Evolutionary conservation across 1,140 invertebrate species (phyloP).

Genomic region (Drosophila murphyi): DNA sequence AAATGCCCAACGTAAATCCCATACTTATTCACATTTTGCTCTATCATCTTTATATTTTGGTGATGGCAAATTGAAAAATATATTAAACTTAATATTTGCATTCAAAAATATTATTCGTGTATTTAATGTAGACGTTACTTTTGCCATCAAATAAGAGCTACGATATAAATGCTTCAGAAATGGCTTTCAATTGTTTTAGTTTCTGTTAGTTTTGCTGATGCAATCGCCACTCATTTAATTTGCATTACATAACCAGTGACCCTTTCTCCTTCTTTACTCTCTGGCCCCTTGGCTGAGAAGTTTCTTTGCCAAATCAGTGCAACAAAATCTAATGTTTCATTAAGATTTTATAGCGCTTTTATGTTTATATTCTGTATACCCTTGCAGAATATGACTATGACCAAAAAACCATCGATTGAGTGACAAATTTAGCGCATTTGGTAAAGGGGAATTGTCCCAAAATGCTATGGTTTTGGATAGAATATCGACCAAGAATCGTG

Average conservation of each 20-base stretch:
- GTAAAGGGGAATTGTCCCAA: too few species aligned
- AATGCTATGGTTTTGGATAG: too few species aligned
- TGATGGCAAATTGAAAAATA: too few species aligned
- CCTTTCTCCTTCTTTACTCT: not conserved
- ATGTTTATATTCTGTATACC: slow-evolving; percentile 3
- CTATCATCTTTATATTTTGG: too few species aligned
- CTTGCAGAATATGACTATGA: not conserved
- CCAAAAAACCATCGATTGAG: not conserved
- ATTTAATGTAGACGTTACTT: too few species aligned
- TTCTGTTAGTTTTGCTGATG: not conserved
- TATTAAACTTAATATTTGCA: too few species aligned
- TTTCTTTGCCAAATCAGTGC: slow-evolving; percentile 47
- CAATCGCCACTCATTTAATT: slow-evolving; percentile 17
- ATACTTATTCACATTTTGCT: too few species aligned
- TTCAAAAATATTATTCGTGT: too few species aligned
- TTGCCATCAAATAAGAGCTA: too few species aligned
- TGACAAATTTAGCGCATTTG: not conserved
- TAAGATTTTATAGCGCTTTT: slow-evolving; percentile 48
- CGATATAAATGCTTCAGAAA: too few species aligned
- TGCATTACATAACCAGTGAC: slow-evolving; percentile 10
- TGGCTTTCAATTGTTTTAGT: not conserved
- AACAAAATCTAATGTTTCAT: slow-evolving; percentile 53
- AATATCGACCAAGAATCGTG: too few species aligned
- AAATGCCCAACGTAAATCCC: not conserved
- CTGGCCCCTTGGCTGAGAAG: not conserved